A percentile compares a stretch with the other conserved stretches of the same genome.
These are phyloP conservation scores for Pogonocichla stellata DNA, from an alignment of 2,113 vertebrate species.

Conservation along the genomic window DNA sequence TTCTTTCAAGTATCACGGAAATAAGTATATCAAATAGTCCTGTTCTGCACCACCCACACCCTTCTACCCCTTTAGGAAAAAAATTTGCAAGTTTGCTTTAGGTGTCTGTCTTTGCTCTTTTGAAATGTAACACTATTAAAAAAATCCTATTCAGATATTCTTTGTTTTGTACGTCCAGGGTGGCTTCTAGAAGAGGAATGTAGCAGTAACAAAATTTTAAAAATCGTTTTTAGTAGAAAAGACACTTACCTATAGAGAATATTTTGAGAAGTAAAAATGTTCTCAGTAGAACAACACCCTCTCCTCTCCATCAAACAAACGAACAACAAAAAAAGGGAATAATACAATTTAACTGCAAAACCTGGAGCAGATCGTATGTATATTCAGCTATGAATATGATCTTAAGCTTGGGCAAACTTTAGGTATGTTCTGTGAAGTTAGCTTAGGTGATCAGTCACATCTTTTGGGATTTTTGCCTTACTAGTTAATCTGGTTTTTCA, in stretches of 20 bases:
- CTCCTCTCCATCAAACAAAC: not conserved
- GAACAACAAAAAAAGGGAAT: not conserved
- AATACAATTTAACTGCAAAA: not conserved
- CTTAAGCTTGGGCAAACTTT: not conserved
- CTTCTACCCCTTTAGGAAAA: not conserved
- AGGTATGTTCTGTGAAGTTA: not conserved
- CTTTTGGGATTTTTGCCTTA: not conserved
- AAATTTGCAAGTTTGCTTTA: not conserved
- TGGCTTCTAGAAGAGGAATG: not conserved
- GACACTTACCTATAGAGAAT: not conserved
- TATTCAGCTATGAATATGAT: not conserved
- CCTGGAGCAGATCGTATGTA: not conserved
- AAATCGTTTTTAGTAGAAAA: not conserved
- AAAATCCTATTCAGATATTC: not conserved
- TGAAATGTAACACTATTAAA: not conserved
- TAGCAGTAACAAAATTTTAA: not conserved
- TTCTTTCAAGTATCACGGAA: not conserved
- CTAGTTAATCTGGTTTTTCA: not conserved
- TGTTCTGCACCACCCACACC: not conserved
- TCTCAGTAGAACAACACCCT: not conserved
- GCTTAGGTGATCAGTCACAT: not conserved
- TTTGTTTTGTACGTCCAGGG: not conserved
- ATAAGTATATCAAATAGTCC: not conserved
- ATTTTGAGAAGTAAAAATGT: not conserved
- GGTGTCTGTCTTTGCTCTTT: not conserved